Conservation (phyloP, 2,113 vertebrate genomes). For the Macquaria ambigua region DNA sequence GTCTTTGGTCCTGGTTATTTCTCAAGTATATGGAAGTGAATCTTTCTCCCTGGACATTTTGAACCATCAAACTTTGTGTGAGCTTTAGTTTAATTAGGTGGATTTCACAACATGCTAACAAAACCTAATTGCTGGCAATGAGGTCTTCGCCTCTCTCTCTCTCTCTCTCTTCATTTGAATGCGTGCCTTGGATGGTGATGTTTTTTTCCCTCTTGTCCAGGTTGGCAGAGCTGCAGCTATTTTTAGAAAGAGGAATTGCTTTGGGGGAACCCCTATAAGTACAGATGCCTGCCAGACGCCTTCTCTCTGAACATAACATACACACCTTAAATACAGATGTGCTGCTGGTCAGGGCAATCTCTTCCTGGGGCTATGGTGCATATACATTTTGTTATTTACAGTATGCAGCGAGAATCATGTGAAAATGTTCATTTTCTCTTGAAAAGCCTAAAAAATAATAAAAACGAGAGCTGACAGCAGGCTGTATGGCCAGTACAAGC, state of each 20-base stretch:
- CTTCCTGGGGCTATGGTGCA: neutral
- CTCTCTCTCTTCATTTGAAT: conserved; percentile 25
- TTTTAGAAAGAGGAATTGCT: conserved; percentile 66
- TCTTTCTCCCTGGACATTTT: neutral
- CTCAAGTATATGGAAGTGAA: neutral
- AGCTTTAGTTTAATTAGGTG: neutral
- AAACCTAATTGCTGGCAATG: neutral
- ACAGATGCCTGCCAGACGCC: conserved; percentile 41
- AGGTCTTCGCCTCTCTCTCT: neutral
- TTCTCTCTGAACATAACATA: neutral
- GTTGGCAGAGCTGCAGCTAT: conserved; percentile 60
- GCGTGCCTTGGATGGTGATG: conserved; percentile 15
- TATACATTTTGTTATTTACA: neutral
- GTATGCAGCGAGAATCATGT: neutral
- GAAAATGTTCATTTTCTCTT: neutral
- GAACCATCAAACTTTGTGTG: neutral
- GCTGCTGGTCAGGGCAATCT: neutral
- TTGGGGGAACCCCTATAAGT: conserved; percentile 67
- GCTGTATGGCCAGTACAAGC: neutral
- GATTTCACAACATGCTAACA: neutral
- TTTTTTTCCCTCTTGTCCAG: conserved; percentile 30
- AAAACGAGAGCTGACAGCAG: neutral
- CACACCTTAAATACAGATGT: conserved; percentile 16
- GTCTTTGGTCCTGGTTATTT: neutral
- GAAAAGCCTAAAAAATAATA: neutral